These are phyloP conservation scores for Bombylius major DNA, from an alignment of 2,888 invertebrate genomes.

Conservation along the genomic window DNA sequence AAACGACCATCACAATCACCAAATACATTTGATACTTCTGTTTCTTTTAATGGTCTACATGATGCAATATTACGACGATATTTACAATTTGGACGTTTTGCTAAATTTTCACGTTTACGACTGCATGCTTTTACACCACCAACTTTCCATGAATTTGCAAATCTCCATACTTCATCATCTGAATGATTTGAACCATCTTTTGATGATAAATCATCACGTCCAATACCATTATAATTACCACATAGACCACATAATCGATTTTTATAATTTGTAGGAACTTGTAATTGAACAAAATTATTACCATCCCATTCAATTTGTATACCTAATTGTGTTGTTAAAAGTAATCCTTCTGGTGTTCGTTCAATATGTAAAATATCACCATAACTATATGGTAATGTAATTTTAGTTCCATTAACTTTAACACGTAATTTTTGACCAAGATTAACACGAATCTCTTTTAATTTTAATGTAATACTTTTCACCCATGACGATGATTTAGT, in stretches of 20 bases:
- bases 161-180: slow-evolving; percentile 49
- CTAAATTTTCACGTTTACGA: slow-evolving; percentile 39
- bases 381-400: slow-evolving; percentile 54
- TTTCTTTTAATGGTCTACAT: slow-evolving; percentile 41
- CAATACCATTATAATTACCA: slow-evolving; percentile 83
- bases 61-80: slow-evolving; percentile 39
- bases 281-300: slow-evolving; percentile 81
- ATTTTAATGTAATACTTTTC: slow-evolving; percentile 71
- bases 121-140: slow-evolving; percentile 66
- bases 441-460: slow-evolving; percentile 62
- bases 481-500: slow-evolving; percentile 82
- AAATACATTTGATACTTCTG: slow-evolving; percentile 45
- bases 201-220: slow-evolving; percentile 70
- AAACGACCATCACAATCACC: slow-evolving; percentile 66
- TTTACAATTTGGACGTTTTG: slow-evolving; percentile 39
- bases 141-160: slow-evolving; percentile 84
- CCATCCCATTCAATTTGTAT: slow-evolving; percentile 87
- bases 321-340: slow-evolving; percentile 59
- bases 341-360: slow-evolving; percentile 48
- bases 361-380: slow-evolving; percentile 46
- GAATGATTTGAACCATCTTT: slow-evolving; percentile 53
- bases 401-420: slow-evolving; percentile 69
- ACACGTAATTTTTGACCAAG: slow-evolving; percentile 76
- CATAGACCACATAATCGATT: slow-evolving; percentile 79
- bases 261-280: slow-evolving; percentile 57